phyloP scores from a whole-genome alignment of 2,888 invertebrate species.

The Buathra laborator region DNA sequence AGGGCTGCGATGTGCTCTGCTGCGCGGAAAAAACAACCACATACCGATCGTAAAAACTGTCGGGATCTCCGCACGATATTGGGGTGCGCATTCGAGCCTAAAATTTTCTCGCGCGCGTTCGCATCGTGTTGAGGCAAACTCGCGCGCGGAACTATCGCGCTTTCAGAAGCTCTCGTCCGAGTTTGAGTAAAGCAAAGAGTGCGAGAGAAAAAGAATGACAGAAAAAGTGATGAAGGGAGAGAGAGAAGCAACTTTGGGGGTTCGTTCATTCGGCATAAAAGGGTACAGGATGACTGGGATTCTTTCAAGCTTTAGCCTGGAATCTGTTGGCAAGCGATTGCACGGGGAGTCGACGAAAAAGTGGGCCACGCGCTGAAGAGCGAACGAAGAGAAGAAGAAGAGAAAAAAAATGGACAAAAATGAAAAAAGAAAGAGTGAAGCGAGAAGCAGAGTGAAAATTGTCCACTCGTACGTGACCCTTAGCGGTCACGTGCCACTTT shows the following conservation, averaged over 20 bases:
- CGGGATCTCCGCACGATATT: not conserved
- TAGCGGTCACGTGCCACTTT: conserved; percentile 51
- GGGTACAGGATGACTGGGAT: conserved; percentile 25
- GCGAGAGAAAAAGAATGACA: not conserved
- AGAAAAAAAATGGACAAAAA: conserved; percentile 15
- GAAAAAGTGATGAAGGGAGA: not conserved
- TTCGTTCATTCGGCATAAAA: conserved; percentile 40
- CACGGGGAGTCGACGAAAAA: conserved; percentile 11
- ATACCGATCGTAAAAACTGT: conserved; percentile 2
- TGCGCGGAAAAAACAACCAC: not conserved
- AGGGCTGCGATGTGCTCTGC: not conserved
- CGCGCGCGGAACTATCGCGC: not conserved
- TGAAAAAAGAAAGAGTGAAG: conserved; percentile 7
- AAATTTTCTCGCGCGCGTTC: not conserved
- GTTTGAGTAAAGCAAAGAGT: not conserved
- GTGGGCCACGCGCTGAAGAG: conserved; percentile 21
- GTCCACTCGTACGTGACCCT: conserved; percentile 52
- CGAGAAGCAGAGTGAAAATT: conserved; percentile 53
- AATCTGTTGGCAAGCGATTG: conserved; percentile 23
- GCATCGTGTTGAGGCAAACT: not conserved
- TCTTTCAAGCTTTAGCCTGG: conserved; percentile 34
- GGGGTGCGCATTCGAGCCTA: conserved; percentile 6
- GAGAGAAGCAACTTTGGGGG: not conserved
- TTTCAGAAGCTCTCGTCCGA: conserved; percentile 19
- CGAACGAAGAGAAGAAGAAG: conserved; percentile 5